Evolutionary conservation across 2,888 invertebrate species (phyloP).

Genomic region (Tromatobia lineatoria): DNA sequence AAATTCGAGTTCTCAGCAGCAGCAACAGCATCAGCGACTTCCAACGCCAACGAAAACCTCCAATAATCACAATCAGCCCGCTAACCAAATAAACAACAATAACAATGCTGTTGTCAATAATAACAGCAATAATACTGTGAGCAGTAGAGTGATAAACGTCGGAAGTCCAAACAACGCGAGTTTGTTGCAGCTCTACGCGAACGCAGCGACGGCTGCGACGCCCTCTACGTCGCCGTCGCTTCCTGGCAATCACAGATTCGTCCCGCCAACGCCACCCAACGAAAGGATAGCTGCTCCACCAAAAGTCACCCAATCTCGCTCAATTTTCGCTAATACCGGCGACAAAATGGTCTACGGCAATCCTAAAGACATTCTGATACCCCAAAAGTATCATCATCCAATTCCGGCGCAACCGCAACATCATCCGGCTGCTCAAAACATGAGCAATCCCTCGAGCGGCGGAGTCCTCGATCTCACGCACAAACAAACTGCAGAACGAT

Average conservation of each 20-base stretch:
- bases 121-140: slow-evolving; percentile 53
- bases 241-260: slow-evolving; percentile 76
- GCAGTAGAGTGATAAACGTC: slow-evolving; percentile 81
- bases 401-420: slow-evolving; percentile 25
- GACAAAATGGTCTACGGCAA: slow-evolving; percentile 91
- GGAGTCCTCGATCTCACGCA: slow-evolving; percentile 90
- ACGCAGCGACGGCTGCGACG: slow-evolving; percentile 74
- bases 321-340: slow-evolving; percentile 88
- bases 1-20: slow-evolving; percentile 54
- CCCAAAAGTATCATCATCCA: slow-evolving; percentile 86
- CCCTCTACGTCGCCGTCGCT: slow-evolving; percentile 66
- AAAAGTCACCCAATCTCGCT: slow-evolving; percentile 88
- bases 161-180: slow-evolving; percentile 79
- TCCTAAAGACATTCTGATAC: slow-evolving; percentile 90
- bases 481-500: slow-evolving; percentile 85
- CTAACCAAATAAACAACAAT: slow-evolving; percentile 65
- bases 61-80: slow-evolving; percentile 35
- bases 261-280: slow-evolving; percentile 77
- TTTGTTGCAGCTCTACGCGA: slow-evolving; percentile 81
- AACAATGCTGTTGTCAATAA: slow-evolving; percentile 58
- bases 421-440: slow-evolving; percentile 59
- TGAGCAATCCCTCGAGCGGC: slow-evolving; percentile 75
- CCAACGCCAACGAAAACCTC: slow-evolving; percentile 32
- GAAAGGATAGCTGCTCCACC: slow-evolving; percentile 85
- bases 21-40: slow-evolving; percentile 60